Evolutionary conservation across 2,113 vertebrate species (phyloP).

Genomic region (Canis aureus): DNA sequence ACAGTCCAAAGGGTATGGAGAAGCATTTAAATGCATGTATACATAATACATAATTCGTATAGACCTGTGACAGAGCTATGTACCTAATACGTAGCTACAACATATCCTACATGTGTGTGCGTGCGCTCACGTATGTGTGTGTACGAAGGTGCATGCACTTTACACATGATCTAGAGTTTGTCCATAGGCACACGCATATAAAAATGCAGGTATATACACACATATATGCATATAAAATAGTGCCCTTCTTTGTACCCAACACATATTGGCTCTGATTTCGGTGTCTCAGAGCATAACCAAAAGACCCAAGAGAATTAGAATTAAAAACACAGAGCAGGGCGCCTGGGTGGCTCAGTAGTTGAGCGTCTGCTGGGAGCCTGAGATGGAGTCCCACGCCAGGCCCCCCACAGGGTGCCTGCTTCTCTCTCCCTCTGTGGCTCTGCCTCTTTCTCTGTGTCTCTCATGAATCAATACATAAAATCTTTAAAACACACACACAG

Average conservation of each 20-base stretch:
- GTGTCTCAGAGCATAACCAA: slow-evolving; percentile 38
- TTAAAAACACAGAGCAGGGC: slow-evolving; percentile 51
- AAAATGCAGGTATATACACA: not conserved
- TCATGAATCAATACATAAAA: no score
- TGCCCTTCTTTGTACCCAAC: not conserved
- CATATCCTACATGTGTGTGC: not conserved
- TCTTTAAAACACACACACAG: slow-evolving; percentile 51
- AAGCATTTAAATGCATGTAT: not conserved
- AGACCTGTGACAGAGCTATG: not conserved
- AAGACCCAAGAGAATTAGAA: slow-evolving; percentile 59
- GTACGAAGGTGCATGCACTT: not conserved
- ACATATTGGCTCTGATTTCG: slow-evolving; percentile 49
- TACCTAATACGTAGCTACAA: not conserved
- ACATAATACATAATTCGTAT: not conserved
- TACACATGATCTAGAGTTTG: not conserved
- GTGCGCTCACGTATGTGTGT: no score
- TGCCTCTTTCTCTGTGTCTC: no score
- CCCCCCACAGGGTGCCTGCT: no score
- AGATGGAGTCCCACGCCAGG: no score
- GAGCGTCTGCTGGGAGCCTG: no score
- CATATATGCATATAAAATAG: not conserved
- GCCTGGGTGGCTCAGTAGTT: no score
- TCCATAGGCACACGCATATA: not conserved
- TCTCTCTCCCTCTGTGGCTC: no score
- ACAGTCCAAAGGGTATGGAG: slow-evolving; percentile 1